Evolutionary conservation across 2,113 vertebrate genomes (phyloP).

Genomic region (Apus apus): DNA sequence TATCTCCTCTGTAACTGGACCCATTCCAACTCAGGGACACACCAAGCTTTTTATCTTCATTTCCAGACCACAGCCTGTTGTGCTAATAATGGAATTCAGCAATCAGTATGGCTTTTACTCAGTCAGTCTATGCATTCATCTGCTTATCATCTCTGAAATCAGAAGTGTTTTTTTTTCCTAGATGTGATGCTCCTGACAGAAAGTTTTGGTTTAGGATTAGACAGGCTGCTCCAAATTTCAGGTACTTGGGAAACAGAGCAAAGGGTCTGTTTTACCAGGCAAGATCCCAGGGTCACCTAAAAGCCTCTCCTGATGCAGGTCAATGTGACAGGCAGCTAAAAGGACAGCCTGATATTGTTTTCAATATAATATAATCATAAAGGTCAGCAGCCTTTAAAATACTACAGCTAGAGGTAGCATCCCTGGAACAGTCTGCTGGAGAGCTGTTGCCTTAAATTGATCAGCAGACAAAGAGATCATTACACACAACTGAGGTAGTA

Average conservation of each 20-base stretch:
- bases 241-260: not conserved
- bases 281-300: not conserved
- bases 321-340: not conserved
- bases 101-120: not conserved
- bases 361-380: not conserved
- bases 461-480: not conserved
- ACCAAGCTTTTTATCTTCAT: not conserved
- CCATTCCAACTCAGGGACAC: not conserved
- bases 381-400: not conserved
- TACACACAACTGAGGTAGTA: not conserved
- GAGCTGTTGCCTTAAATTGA: not conserved
- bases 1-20: not conserved
- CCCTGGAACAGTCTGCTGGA: not conserved
- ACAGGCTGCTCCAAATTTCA: not conserved
- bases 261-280: not conserved
- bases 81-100: not conserved
- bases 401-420: not conserved
- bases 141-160: not conserved
- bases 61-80: not conserved
- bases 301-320: not conserved
- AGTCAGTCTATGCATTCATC: not conserved
- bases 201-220: not conserved
- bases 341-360: not conserved
- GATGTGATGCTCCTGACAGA: not conserved
- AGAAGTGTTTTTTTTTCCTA: not conserved